phyloP scores from a whole-genome alignment of 2,113 vertebrate species.

The Coreoperca whiteheadi region DNA sequence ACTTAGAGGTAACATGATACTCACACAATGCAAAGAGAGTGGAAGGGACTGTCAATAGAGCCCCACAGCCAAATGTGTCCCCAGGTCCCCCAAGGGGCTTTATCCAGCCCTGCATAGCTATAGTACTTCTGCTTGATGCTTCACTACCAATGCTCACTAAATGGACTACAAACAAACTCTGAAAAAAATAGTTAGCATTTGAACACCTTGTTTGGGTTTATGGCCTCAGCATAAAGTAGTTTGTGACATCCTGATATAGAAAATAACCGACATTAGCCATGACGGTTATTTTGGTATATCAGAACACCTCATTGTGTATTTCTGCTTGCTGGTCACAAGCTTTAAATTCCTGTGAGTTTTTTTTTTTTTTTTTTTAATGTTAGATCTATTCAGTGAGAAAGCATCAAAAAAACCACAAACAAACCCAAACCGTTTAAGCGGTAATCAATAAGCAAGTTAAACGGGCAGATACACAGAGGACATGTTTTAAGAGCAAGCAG shows the following conservation, averaged over 20 bases:
- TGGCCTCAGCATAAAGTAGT: neutral
- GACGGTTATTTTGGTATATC: neutral
- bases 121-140: neutral
- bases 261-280: neutral
- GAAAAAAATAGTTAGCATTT: neutral
- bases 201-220: neutral
- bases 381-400: neutral
- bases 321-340: neutral
- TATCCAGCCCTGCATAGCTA: neutral
- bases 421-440: too few species aligned
- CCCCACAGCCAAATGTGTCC: slow-evolving; percentile 1
- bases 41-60: neutral
- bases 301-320: neutral
- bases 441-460: neutral
- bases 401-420: neutral
- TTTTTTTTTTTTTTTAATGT: neutral
- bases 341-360: too few species aligned
- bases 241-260: neutral
- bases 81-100: neutral
- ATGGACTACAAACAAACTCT: neutral
- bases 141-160: neutral
- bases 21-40: neutral
- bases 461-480: neutral
- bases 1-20: slow-evolving; percentile 15
- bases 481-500: neutral